A percentile compares a stretch with the other conserved stretches of the same genome.
Conservation (phyloP, 2,113 vertebrate species). For the Pachypanchax playfairii region DNA sequence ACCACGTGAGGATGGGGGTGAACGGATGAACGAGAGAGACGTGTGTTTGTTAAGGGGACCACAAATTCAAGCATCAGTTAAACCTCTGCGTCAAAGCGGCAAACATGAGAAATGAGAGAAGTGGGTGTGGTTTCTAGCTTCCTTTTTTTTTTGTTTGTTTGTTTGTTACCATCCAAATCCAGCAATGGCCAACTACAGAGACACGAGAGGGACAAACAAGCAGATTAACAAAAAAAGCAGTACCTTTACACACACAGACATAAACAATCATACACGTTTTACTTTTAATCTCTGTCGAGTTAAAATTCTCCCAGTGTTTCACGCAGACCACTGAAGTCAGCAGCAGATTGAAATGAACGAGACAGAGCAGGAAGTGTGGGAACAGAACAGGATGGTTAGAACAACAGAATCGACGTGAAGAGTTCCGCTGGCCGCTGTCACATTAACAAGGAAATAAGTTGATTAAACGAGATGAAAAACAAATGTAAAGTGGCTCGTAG, state of each 20-base stretch:
- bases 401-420: constrained; percentile 67
- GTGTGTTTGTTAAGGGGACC: neutral
- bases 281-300: constrained; percentile 3
- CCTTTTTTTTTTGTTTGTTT: neutral
- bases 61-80: constrained; percentile 54
- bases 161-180: constrained; percentile 68
- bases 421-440: constrained; percentile 61
- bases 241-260: constrained; percentile 31
- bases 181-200: constrained; percentile 64
- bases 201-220: constrained; percentile 71
- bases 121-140: constrained; percentile 36
- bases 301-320: constrained; percentile 2
- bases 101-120: constrained; percentile 59
- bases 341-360: constrained; percentile 40
- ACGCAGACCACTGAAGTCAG: constrained; percentile 16
- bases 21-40: constrained; percentile 8
- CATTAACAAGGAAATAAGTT: constrained; percentile 19
- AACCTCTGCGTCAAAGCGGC: constrained; percentile 43
- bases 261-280: constrained; percentile 10
- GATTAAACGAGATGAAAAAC: constrained; percentile 38
- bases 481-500: neutral
- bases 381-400: constrained; percentile 57
- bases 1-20: constrained; percentile 42
- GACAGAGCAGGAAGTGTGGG: constrained; percentile 25
- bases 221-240: constrained; percentile 58